Base-by-base conservation (phyloP, 2,113 vertebrate species). In the Paracyprichromis sp. region DNA sequence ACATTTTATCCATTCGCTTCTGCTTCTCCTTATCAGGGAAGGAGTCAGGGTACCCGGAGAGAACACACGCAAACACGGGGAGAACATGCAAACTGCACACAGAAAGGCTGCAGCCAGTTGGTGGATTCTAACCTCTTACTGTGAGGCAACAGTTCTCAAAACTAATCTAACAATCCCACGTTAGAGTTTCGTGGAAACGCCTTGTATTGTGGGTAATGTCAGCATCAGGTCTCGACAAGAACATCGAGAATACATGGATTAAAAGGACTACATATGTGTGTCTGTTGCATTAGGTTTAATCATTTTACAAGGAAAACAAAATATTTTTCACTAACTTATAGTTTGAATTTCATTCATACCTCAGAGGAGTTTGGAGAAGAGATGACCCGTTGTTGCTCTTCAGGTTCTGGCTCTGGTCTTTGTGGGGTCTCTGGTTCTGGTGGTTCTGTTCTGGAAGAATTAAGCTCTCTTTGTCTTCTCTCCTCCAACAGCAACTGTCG, bases 401-500 rank as follows among this genome's bases (percentile, higher is more conserved):
- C 83, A 76, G 81, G 21, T 45, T 92, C 89, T 31, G 87, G 52
- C 17, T 89, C 88, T 8, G 84, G 61, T 3, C 73, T 84, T 10
- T 40, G 73, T 40, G 59, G 87, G 26, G 6, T 83, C 43, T 87
- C 90, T 17, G 71, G 54, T 24, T 95, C 86, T 19, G 31, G 24
- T 16, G 85, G 69, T 52, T 94, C 93, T 40, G 71, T 73, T 66
- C 36, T 88, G 7, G 59, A 11, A 9, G 92, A 92, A 34, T 91
- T 92, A 1, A 79, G 79, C 36, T 94, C 92, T 13, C 34, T 92
- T 81, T 84, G 91, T 26, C 24, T 88, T 87, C 57, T 90, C 8
- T 95, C 92, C 78, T 95, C 93, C 34, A 88, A 59, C 71, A 90
- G 6, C 83, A 88, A 43, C 73, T 2, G 80, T 47, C 80, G 91